Percentiles rank a stretch among this genome's conserved stretches.
These are phyloP conservation scores for Galemys pyrenaicus DNA, from an alignment of 2,113 vertebrate species.

Conservation along the genomic window DNA sequence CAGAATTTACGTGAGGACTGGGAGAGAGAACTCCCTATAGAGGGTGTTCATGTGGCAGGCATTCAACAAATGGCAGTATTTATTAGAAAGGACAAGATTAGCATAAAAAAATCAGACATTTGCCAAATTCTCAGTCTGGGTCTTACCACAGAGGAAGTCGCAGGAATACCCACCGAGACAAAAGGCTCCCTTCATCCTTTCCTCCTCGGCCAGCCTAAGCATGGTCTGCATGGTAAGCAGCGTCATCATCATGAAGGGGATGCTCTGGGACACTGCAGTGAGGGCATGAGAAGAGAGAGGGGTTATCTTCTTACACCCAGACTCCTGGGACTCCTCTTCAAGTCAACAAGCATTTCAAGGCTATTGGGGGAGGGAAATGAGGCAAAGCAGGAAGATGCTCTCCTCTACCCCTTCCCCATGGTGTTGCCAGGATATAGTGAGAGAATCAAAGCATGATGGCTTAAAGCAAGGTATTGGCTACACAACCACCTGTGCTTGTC, in stretches of 20 bases:
- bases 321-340: not conserved
- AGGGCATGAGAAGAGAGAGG: not conserved
- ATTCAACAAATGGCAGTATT: not conserved
- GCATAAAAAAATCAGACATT: not conserved
- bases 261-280: constrained; percentile 65
- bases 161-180: constrained; percentile 56
- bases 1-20: not conserved
- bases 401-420: accelerated
- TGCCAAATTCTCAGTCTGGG: not conserved
- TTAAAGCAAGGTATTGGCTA: not conserved
- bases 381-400: not conserved
- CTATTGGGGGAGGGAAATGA: not conserved
- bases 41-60: not conserved
- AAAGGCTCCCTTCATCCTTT: constrained; percentile 66
- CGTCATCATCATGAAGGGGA: constrained; percentile 77
- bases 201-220: constrained; percentile 61
- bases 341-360: not conserved
- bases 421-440: not conserved
- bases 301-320: not conserved
- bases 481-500: not conserved
- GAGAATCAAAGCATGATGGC: not conserved
- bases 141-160: not conserved
- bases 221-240: constrained; percentile 74
- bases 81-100: not conserved
- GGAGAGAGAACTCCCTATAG: not conserved